phyloP scores from a whole-genome alignment of 1,140 invertebrate genomes.

The Thalassaphorura encarpata region DNA sequence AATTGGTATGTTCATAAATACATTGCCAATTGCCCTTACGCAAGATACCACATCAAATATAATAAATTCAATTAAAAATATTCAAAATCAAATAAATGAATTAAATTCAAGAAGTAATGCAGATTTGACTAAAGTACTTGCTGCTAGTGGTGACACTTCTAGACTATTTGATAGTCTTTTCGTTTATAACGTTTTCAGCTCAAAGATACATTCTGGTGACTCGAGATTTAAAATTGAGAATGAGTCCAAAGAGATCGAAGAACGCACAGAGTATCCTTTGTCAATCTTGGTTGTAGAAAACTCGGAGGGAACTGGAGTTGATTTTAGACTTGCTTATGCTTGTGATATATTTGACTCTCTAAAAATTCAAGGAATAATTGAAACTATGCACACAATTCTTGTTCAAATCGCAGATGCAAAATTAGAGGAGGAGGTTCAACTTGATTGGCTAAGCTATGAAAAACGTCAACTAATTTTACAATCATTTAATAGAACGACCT shows the following conservation, averaged over 20 bases:
- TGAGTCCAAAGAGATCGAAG: neutral
- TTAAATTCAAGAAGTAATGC: neutral
- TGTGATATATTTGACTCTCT: no score
- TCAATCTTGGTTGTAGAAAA: neutral
- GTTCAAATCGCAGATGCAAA: no score
- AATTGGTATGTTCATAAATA: constrained; percentile 10
- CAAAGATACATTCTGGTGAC: neutral
- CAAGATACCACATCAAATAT: neutral
- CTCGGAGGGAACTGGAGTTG: no score
- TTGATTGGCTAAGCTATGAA: no score
- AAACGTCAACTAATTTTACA: no score
- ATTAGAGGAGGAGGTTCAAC: no score
- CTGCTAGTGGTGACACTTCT: no score
- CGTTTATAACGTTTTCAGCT: neutral
- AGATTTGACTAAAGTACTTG: no score
- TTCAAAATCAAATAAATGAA: neutral
- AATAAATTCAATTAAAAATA: neutral
- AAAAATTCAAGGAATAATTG: no score
- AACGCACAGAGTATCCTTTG: constrained; percentile 6
- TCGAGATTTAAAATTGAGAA: neutral
- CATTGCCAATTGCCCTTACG: constrained; percentile 4
- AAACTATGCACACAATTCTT: no score
- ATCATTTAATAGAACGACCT: no score
- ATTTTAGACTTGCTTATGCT: no score
- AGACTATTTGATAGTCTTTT: constrained; percentile 10